Percentiles rank a stretch among this genome's conserved stretches.
Conservation (phyloP, 2,113 vertebrate species). For the Hemibagrus wyckioides region DNA sequence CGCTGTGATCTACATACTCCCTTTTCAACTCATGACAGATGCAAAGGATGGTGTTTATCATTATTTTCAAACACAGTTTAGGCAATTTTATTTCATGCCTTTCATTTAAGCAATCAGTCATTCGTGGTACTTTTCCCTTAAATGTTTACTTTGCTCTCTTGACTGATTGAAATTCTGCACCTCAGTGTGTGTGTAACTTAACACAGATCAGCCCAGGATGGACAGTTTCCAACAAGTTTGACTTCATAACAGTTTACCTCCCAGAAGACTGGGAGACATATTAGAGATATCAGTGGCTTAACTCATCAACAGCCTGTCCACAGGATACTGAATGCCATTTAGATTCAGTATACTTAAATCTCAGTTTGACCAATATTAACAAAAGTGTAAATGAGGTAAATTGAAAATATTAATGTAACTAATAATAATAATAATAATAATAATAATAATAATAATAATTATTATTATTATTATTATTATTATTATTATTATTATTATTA, state of each 20-base stretch:
- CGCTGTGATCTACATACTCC: neutral
- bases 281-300: neutral
- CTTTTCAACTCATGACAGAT: slow-evolving; percentile 11
- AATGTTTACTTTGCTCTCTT: slow-evolving; percentile 44
- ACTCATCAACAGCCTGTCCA: neutral
- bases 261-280: neutral
- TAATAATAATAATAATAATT: too few species aligned
- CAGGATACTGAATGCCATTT: neutral
- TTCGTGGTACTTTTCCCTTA: slow-evolving; percentile 39
- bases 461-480: neutral
- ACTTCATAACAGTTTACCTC: neutral
- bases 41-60: slow-evolving; percentile 32
- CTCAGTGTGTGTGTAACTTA: slow-evolving; percentile 38
- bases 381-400: neutral
- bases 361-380: neutral
- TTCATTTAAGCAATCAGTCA: slow-evolving; percentile 48
- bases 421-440: too few species aligned
- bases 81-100: slow-evolving; percentile 34
- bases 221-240: slow-evolving; percentile 33
- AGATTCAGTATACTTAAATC: neutral
- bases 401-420: too few species aligned
- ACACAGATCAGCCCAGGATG: slow-evolving; percentile 27
- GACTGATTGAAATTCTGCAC: slow-evolving; percentile 35
- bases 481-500: neutral
- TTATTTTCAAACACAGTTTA: slow-evolving; percentile 39